Evolutionary conservation across 2,797 vertebrate species (phyloP), one percentile per base, ranked within the genome.

Genomic region (Myotis findleyi): DNA sequence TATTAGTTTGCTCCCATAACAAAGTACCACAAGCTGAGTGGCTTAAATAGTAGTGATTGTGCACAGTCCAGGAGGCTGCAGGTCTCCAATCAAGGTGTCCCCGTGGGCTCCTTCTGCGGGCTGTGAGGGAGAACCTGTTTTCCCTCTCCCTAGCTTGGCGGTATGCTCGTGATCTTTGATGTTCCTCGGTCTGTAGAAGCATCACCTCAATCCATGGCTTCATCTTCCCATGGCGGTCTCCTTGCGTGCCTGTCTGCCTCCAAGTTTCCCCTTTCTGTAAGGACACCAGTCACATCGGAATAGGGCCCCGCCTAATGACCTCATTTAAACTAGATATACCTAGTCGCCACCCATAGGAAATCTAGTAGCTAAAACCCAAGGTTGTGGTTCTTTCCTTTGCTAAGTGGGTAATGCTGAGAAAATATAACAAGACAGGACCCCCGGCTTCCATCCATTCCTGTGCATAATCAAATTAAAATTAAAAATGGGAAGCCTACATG

Each of bases 401-500:
- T 96, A 87, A 36, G 80, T 55, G 71, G 71, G 49, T 38, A 84
- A 51, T 77, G 76, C 79, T 69, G 87, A 95, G 72, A 68, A 93
- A 73, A 93, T 91, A 76, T 14, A 41, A 57, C 51, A 93, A 51
- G 95, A 77, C 36, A 77, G 87, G 66, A 81, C 27, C 9, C 12
- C 44, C 80, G 47, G 87, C 77, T 55, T 57, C 41, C 25, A 53
- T 62, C 87, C 23, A 44, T 86, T 87, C 93, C 87, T 73, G 47
- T 69, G 49, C 59, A 69, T 49, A 62, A 83, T 93, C 71, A 93
- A 84, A 94, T 96, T 94, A 93, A 94, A 91, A 84, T 81, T 86
- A 59, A 79, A 92, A 82, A 71, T 73, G 84, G 18, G 33, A 89
- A 76, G 62, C 75, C 81, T 81, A 80, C n/a, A 20, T 33, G 13